phyloP scores from a whole-genome alignment of 2,113 vertebrate species.

The Phoxinus phoxinus region DNA sequence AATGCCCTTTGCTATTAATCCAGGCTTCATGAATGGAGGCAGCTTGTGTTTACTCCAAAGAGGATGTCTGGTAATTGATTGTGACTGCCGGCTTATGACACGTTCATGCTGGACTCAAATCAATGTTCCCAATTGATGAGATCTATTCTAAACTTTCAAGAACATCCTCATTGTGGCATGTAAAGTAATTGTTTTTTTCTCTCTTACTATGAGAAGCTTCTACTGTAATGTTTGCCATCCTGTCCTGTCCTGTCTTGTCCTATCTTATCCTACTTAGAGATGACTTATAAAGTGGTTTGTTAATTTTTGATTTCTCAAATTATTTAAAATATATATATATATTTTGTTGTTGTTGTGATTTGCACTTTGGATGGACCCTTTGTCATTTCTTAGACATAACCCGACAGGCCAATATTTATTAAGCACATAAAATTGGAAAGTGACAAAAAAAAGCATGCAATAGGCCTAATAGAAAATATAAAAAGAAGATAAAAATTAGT shows the following conservation, averaged over 20 bases:
- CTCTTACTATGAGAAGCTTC: background rate
- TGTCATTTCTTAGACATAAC: background rate
- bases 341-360: background rate
- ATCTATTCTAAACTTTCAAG: background rate
- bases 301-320: background rate
- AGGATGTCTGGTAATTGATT: constrained; percentile 31
- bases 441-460: background rate
- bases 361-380: background rate
- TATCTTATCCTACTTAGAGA: background rate
- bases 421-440: background rate
- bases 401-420: background rate
- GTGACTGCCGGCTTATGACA: constrained; percentile 40
- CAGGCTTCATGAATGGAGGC: constrained; percentile 19
- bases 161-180: background rate
- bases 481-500: background rate
- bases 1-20: constrained; percentile 26
- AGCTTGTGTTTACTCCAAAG: constrained; percentile 35
- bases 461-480: background rate
- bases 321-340: background rate
- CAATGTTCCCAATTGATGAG: background rate
- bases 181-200: background rate
- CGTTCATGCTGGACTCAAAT: background rate
- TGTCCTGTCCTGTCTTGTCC: background rate
- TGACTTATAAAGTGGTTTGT: background rate
- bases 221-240: background rate